Base-by-base conservation (phyloP, 2,888 invertebrate genomes). In the Tachina grossa region DNA sequence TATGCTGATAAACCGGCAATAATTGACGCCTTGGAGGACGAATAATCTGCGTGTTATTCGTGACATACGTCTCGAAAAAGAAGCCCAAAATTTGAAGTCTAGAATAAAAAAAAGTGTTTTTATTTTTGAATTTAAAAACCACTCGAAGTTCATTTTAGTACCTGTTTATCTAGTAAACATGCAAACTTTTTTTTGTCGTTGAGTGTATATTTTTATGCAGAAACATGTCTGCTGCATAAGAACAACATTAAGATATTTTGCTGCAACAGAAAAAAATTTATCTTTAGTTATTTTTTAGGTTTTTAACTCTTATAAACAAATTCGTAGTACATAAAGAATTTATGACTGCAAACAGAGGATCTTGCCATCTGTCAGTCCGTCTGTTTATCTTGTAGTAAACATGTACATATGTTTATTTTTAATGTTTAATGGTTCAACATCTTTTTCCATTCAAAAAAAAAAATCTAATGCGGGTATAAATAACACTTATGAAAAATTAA, bases 361-460 rank as follows among this genome's bases (percentile, higher is more conserved):
- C 69, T 41, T 51, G 5, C 31, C 47, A n/a, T 41, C 19, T 3
- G 43, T 49, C 19, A 22, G 49, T 66, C 11, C 13, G 61, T 66
- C 45, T 47, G 39, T 55, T 57, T 41, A 43, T 65, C 75, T 69
- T 69, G 68, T 75, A 61, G 39, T 69, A 65, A 49, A 65, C 39
- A 63, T 57, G 49, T 45, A n/a, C n/a, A n/a, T n/a, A 63, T 57
- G 49, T 66, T 55, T 65, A 57, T 72, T 68, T 41, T 47, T 49
- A 72, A 74, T 72, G 65, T 66, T 74, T 78, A 83, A 83, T 83
- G 77, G 59, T 55, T 72, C 68, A 51, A 72, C 72, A 83, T 83
- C 68, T 59, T 72, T 72, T 65, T 66, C 19, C 22, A 31, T 31
- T 31, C 0, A 31, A 31, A 31, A 31, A 31, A 31, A 31, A 31